Conservation (phyloP, 2,888 invertebrate genomes). For the Hipparchia sbordonii region DNA sequence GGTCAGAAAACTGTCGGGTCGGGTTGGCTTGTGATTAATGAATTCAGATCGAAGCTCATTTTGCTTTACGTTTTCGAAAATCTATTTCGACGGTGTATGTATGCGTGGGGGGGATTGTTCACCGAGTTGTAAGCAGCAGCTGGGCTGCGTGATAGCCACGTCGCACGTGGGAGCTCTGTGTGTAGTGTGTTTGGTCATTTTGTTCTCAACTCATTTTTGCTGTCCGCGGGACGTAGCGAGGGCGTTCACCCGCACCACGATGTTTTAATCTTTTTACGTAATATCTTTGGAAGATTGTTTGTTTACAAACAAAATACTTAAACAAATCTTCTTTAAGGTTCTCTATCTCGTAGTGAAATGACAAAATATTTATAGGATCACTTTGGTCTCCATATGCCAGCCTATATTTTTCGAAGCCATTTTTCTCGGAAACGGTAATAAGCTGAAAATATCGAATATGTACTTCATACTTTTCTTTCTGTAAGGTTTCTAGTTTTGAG, state of each 20-base stretch:
- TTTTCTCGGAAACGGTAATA: too few relatives aligned
- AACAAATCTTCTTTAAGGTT: not conserved
- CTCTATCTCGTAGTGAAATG: not conserved
- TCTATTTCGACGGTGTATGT: not conserved
- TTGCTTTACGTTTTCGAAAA: not conserved
- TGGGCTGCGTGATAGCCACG: conserved; percentile 35
- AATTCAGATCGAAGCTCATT: too few relatives aligned
- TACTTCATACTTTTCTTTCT: too few relatives aligned
- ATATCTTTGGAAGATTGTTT: conserved; percentile 18
- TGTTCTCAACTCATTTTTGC: conserved; percentile 50
- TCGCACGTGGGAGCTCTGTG: not conserved
- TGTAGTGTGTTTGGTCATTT: conserved; percentile 25
- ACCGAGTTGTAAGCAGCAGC: conserved; percentile 7
- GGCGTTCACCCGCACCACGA: conserved; percentile 54
- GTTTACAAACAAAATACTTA: not conserved
- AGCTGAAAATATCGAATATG: too few relatives aligned
- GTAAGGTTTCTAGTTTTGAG: too few relatives aligned
- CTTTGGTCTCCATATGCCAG: too few relatives aligned
- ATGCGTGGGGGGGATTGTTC: not conserved
- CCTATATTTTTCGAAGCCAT: too few relatives aligned
- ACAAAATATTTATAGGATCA: too few relatives aligned
- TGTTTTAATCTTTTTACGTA: conserved; percentile 56
- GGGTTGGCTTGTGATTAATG: too few relatives aligned
- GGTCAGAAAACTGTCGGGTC: too few relatives aligned
- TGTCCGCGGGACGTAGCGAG: conserved; percentile 41